Evolutionary conservation across 2,113 vertebrate genomes (phyloP).

Genomic region (Euleptes europaea): DNA sequence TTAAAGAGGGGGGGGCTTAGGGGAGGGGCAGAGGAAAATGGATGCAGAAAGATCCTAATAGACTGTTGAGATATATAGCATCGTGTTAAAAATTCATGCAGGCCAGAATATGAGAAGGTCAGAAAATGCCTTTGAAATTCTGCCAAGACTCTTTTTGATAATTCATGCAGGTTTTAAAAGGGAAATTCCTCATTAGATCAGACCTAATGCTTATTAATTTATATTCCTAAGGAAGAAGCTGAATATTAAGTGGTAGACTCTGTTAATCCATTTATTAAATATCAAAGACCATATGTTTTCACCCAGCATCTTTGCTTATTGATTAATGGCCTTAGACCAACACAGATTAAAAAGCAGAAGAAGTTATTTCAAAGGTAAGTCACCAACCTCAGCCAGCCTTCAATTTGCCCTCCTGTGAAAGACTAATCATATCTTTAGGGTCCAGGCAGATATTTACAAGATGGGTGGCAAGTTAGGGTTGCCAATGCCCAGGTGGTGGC

Average conservation of each 20-base stretch:
- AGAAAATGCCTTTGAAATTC: constrained; percentile 84
- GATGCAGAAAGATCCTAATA: constrained; percentile 69
- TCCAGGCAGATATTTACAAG: neutral
- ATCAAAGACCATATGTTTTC: constrained; percentile 77
- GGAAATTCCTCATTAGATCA: constrained; percentile 79
- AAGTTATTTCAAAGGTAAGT: constrained; percentile 29
- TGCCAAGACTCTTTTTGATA: constrained; percentile 78
- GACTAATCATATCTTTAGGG: neutral
- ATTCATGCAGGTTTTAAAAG: constrained; percentile 80
- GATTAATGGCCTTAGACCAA: constrained; percentile 67
- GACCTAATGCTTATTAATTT: constrained; percentile 79
- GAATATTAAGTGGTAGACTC: constrained; percentile 72
- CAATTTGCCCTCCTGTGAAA: constrained; percentile 26
- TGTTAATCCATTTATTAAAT: constrained; percentile 80
- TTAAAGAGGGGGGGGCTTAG: neutral
- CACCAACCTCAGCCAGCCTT: constrained; percentile 25
- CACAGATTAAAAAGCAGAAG: constrained; percentile 48
- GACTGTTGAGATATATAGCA: constrained; percentile 72
- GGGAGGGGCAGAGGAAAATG: constrained; percentile 50
- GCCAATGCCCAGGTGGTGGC: no score
- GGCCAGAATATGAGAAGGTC: constrained; percentile 78
- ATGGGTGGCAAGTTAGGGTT: neutral
- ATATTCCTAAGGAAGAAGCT: constrained; percentile 68
- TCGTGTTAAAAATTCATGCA: constrained; percentile 81
- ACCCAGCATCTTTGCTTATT: constrained; percentile 68